Percentiles rank a stretch among this genome's conserved stretches.
phyloP scores from a whole-genome alignment of 2,113 vertebrate species.

The Redunca redunca region DNA sequence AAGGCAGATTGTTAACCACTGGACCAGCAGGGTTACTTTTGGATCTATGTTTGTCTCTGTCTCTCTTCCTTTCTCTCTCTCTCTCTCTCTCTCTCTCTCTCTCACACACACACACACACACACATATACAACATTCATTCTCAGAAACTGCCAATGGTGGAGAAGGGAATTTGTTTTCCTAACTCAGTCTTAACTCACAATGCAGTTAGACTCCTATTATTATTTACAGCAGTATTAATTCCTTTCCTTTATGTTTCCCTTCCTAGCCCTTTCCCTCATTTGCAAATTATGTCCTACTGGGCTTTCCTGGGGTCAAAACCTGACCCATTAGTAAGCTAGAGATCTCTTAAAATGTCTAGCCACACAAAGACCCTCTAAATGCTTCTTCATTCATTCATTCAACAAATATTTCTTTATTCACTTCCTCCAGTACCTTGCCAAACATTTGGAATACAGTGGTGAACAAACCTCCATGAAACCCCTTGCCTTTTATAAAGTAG shows the following conservation, averaged over 20 bases:
- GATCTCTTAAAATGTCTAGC: not conserved
- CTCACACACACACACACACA: not conserved
- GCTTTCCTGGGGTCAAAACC: conserved; percentile 11
- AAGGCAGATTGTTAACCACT: not conserved
- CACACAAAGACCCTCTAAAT: not conserved
- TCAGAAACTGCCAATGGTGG: not conserved
- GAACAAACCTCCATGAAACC: not conserved
- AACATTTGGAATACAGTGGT: not conserved
- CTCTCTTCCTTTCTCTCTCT: not conserved
- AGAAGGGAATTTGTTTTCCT: not conserved
- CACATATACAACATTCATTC: not conserved
- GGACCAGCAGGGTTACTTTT: not conserved
- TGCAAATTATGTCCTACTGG: not conserved
- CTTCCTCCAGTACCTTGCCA: not conserved
- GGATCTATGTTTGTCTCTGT: not conserved
- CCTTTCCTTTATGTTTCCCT: not conserved
- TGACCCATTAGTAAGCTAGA: not conserved
- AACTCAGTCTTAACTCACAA: not conserved
- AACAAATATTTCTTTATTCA: not conserved
- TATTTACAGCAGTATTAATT: not conserved
- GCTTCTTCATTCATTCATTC: not conserved
- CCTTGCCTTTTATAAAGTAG: not conserved
- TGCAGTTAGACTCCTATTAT: not conserved
- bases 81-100: too few species aligned
- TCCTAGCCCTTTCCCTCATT: not conserved